These are phyloP conservation scores for Alouatta palliata DNA, from an alignment of 2,113 vertebrate species.

Conservation along the genomic window DNA sequence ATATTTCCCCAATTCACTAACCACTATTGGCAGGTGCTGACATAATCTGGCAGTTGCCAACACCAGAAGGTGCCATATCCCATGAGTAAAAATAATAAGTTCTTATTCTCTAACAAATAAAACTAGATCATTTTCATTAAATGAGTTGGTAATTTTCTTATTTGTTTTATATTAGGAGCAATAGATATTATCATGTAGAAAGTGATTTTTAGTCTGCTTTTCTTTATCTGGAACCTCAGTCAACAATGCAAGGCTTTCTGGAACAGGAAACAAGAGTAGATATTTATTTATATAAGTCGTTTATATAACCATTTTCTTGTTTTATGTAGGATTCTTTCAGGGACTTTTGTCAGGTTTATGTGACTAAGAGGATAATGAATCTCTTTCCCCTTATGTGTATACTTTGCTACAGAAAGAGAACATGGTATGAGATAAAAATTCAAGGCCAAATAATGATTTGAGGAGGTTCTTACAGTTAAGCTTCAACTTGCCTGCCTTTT, in stretches of 20 bases:
- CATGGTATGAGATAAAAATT: slow-evolving; percentile 13
- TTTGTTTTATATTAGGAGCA: slow-evolving; percentile 16
- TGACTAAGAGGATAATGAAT: slow-evolving; percentile 19
- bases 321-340: slow-evolving; percentile 13
- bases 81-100: slow-evolving; percentile 57
- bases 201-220: neutral
- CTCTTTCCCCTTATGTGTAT: neutral
- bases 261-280: neutral
- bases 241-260: neutral
- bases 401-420: slow-evolving; percentile 54
- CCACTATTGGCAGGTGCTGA: slow-evolving; percentile 39
- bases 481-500: slow-evolving; percentile 18
- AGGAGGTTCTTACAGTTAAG: slow-evolving; percentile 49
- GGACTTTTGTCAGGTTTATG: neutral
- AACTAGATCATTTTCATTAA: slow-evolving; percentile 66
- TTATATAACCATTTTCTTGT: slow-evolving; percentile 43
- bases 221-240: neutral
- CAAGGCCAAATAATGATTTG: slow-evolving; percentile 58
- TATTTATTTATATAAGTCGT: slow-evolving; percentile 63
- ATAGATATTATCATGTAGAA: neutral
- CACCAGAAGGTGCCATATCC: slow-evolving; percentile 26
- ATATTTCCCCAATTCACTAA: slow-evolving; percentile 57
- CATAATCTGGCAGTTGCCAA: slow-evolving; percentile 48
- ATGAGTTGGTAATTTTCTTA: slow-evolving; percentile 37
- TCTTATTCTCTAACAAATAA: slow-evolving; percentile 68